Base-by-base conservation (phyloP, 2,888 invertebrate genomes). In the Eristalinus aeneus region DNA sequence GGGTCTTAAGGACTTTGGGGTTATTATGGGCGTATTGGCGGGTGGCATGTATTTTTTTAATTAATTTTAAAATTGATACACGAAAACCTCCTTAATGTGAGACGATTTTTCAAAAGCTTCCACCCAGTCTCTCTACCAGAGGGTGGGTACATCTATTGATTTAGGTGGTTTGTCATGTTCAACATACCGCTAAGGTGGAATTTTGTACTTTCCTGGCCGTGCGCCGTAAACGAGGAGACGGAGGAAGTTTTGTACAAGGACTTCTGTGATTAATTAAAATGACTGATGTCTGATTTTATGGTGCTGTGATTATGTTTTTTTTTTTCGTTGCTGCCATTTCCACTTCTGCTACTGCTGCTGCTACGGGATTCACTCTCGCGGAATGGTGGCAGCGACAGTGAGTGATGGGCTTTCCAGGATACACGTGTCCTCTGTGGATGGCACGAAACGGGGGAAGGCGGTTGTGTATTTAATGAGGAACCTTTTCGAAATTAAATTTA, bases 221-320 rank as follows among this genome's bases (percentile, higher is more conserved):
- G 20, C 22, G 10, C 11, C 27, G 8, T 27, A 11, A 16, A 58
- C 46, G 32, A 20, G n/a, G 54, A 34, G 69, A 61, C 22, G 31
- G 60, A 53, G 32, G 12, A 32, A 39, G 32, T 75, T 72, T 61
- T 73, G 63, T 53, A 20, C 31, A 73, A 77, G 64, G 69, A 86
- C 65, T 69, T 77, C 69, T 77, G 81, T 77, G 46, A 86, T 86
- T 81, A 85, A 81, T 85, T 81, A 80, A 85, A 85, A 76, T 76
- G 58, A 56, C 54, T 85, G 68, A 73, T 76, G 63, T 46, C 46
- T 65, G 73, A 73, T 81, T 86, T 81, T 53, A 85, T 61, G 81
- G 64, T 77, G 20, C 76, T 85, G 64, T 77, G 64, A 77, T 64
- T 73, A 67, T 71, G n/a, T 39, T 39, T 1, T 12, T 39, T 39